Conservation (phyloP, 2,113 vertebrate genomes). For the Thalassoma bifasciatum region DNA sequence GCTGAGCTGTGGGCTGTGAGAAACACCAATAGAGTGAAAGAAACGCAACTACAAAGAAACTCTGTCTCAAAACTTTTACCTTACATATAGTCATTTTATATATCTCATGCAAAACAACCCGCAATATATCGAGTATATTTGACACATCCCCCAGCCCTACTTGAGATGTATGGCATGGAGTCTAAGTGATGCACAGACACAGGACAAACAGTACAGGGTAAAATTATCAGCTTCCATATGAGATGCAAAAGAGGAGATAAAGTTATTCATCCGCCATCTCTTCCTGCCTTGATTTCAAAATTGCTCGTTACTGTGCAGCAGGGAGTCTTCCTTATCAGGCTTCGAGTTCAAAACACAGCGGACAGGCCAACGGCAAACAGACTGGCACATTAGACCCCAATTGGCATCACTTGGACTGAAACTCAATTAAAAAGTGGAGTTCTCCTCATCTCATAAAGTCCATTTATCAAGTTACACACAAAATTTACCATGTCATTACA, state of each 20-base stretch:
- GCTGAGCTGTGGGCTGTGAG: too few relatives aligned
- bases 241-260: not conserved
- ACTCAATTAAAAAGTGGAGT: not conserved
- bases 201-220: not conserved
- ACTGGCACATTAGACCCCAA: not conserved
- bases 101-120: too few relatives aligned
- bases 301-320: not conserved
- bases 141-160: too few relatives aligned
- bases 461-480: not conserved
- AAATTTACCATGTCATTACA: not conserved
- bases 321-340: not conserved
- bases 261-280: not conserved
- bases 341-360: constrained; percentile 2
- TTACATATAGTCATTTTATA: too few relatives aligned
- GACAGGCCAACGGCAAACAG: not conserved
- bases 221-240: not conserved
- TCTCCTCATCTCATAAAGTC: not conserved
- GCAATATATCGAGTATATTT: too few relatives aligned
- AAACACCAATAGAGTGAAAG: too few relatives aligned
- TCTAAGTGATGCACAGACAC: constrained; percentile 1
- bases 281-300: not conserved
- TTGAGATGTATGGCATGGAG: not conserved
- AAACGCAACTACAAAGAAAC: too few relatives aligned
- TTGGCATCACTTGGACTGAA: not conserved
- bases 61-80: too few relatives aligned